Evolutionary conservation across 2,797 vertebrate genomes (phyloP).

Genomic region (Sebastes nivosus): DNA sequence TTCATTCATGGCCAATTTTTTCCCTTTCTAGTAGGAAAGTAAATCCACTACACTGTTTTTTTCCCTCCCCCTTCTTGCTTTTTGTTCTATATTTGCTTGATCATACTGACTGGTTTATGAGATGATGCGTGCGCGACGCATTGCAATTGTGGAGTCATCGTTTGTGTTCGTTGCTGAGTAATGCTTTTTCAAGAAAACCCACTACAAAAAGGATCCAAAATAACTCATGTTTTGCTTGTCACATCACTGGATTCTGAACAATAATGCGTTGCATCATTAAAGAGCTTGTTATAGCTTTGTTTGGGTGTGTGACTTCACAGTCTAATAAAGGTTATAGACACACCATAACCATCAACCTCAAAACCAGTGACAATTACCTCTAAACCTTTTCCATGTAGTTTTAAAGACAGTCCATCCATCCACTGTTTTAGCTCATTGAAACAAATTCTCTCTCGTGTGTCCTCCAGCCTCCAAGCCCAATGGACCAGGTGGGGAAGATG

Average conservation of each 20-base stretch:
- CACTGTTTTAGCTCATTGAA: neutral
- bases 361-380: conserved; percentile 4
- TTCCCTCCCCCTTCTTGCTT: conserved; percentile 33
- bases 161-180: conserved; percentile 35
- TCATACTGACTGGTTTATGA: conserved; percentile 54
- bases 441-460: conserved; percentile 9
- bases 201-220: conserved; percentile 22
- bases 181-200: conserved; percentile 28
- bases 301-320: conserved; percentile 9
- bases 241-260: neutral
- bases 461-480: conserved; percentile 90
- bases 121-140: conserved; percentile 29
- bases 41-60: conserved; percentile 61
- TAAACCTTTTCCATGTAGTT: neutral
- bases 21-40: conserved; percentile 69
- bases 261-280: conserved; percentile 1
- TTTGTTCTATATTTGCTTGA: conserved; percentile 64
- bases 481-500: conserved; percentile 99
- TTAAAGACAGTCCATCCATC: neutral
- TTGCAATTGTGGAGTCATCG: conserved; percentile 7
- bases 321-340: neutral
- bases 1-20: conserved; percentile 79
- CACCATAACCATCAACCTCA: neutral
- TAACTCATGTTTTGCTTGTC: conserved; percentile 8
- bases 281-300: conserved; percentile 17